Evolutionary conservation across 2,113 vertebrate species (phyloP).

Genomic region (Saccopteryx leptura): DNA sequence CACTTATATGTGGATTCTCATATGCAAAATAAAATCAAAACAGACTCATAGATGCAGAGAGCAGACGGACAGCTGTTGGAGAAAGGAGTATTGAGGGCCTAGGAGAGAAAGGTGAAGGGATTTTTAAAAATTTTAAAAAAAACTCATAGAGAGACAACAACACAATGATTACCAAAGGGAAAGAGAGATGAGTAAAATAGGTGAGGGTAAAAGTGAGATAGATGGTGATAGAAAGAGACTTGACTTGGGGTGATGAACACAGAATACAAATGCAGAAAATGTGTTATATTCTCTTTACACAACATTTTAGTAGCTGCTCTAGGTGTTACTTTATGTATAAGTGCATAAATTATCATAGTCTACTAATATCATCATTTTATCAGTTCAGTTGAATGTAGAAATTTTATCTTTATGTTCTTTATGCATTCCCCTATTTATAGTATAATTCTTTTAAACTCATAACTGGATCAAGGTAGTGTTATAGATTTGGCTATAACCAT

Average conservation of each 20-base stretch:
- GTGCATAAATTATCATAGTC: neutral
- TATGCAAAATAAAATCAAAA: neutral
- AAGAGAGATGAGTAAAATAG: neutral
- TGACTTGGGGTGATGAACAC: neutral
- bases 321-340: neutral
- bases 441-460: conserved; percentile 11
- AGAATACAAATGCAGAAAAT: neutral
- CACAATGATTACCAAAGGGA: neutral
- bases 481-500: conserved; percentile 3
- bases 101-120: neutral
- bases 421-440: neutral
- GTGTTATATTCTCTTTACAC: neutral
- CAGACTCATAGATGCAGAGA: neutral
- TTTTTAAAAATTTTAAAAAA: neutral
- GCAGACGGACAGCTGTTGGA: neutral
- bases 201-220: neutral
- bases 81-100: neutral
- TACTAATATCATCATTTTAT: neutral
- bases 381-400: neutral
- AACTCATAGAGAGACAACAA: neutral
- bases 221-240: neutral
- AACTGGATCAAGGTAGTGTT: neutral
- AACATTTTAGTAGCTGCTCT: neutral
- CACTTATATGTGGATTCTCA: neutral
- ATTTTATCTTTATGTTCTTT: conserved; percentile 9